Percentiles rank a stretch among this genome's conserved stretches.
Conservation (phyloP, 1,140 invertebrate species). For the Leptinotarsa defecta region DNA sequence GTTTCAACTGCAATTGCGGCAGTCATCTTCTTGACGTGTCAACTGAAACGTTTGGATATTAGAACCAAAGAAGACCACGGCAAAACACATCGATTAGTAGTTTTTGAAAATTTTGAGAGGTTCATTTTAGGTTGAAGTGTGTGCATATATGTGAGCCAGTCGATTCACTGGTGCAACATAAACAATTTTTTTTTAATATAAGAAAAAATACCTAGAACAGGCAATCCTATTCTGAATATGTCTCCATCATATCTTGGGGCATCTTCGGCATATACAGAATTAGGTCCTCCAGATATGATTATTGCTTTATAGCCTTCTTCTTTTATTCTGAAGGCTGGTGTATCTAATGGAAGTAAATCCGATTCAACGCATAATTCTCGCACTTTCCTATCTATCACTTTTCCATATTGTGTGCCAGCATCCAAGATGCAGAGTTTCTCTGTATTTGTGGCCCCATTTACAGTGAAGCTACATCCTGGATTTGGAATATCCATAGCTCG, state of each 20-base stretch:
- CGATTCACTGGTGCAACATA: too few relatives aligned
- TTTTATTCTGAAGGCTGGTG: constrained; percentile 84
- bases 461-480: background rate
- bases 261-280: constrained; percentile 95
- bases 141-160: too few relatives aligned
- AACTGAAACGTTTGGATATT: too few relatives aligned
- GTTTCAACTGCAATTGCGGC: too few relatives aligned
- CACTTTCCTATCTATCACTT: constrained; percentile 88
- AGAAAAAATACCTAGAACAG: constrained; percentile 75
- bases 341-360: constrained; percentile 92
- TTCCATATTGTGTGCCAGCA: constrained; percentile 98
- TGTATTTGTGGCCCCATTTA: constrained; percentile 43
- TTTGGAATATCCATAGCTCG: background rate
- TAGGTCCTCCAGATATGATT: constrained; percentile 97
- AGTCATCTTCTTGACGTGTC: too few relatives aligned
- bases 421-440: constrained; percentile 94
- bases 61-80: too few relatives aligned
- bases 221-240: constrained; percentile 93
- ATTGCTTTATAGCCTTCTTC: constrained; percentile 91
- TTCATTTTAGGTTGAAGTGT: too few relatives aligned
- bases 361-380: constrained; percentile 92
- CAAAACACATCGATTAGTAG: too few relatives aligned
- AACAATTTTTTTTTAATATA: too few relatives aligned
- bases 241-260: constrained; percentile 92
- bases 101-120: too few relatives aligned